Evolutionary conservation across 1,140 invertebrate genomes (phyloP).

Genomic region (Neodiprion fabricii): DNA sequence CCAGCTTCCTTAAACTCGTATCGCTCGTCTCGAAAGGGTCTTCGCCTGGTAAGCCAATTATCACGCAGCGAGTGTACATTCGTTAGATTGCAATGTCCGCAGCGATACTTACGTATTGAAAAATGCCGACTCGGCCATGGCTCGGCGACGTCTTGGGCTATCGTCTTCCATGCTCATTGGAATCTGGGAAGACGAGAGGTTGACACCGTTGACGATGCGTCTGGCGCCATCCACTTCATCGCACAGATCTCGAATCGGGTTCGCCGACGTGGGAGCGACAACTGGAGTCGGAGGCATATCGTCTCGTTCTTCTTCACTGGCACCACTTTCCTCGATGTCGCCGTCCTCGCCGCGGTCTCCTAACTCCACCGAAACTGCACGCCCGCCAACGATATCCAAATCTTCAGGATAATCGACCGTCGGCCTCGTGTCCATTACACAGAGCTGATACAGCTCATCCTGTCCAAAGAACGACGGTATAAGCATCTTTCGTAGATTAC

Average conservation of each 20-base stretch:
- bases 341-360: slow-evolving; percentile 46
- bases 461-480: slow-evolving; percentile 25
- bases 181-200: slow-evolving; percentile 10
- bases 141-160: slow-evolving; percentile 33
- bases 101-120: slow-evolving; percentile 52
- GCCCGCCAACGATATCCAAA: slow-evolving; percentile 26
- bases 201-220: slow-evolving; percentile 29
- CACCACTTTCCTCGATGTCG: slow-evolving; percentile 44
- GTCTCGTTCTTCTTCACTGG: slow-evolving; percentile 38
- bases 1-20: too few species aligned
- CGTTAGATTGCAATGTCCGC: too few species aligned
- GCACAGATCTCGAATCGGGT: slow-evolving; percentile 28
- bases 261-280: slow-evolving; percentile 32
- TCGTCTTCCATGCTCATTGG: slow-evolving; percentile 30
- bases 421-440: slow-evolving; percentile 51
- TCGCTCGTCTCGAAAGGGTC: too few species aligned
- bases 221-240: slow-evolving; percentile 48
- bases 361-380: slow-evolving; percentile 17
- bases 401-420: slow-evolving; percentile 31
- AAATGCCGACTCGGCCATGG: slow-evolving; percentile 45
- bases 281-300: slow-evolving; percentile 55
- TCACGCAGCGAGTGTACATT: too few species aligned
- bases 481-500: not conserved
- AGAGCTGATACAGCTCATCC: slow-evolving; percentile 58
- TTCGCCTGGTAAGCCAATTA: too few species aligned